Base-by-base conservation (phyloP, 2,113 vertebrate genomes). In the Epinephelus moara region DNA sequence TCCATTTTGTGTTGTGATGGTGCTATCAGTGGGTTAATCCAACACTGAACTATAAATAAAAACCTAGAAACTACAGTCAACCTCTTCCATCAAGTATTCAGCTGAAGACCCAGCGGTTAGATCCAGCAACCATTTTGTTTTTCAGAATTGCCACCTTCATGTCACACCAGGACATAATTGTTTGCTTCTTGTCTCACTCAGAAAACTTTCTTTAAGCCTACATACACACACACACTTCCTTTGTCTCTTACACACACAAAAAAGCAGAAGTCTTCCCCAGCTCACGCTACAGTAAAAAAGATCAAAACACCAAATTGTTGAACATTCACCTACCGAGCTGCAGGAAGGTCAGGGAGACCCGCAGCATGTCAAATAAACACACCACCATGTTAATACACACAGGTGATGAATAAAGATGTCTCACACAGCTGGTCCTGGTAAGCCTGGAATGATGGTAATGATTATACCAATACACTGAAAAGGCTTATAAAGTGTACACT, bases 381-480 rank as follows among this genome's bases (percentile, higher is more conserved):
- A 71, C 60, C 5, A 19, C 18, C 67, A 13, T 11, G 30, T 69
- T 47, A 6, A 64, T 21, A 4, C 18, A 68, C 69, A 33, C 12
- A 60, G 9, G 13, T 23, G 11, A 75, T 53, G 18, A 71, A 59
- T 45, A 23, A 66, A 82, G 61, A 80, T 2, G 27, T 61, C 12
- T n/a, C 17, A 4, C 42, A 55, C 25, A 19, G 21, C 62, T 76
- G 55, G 42, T 70, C 62, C 74, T 13, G 4, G 27, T 60, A 37
- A 75, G 63, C 62, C 64, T 73, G 70, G 40, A 80, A 56, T 70
- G 13, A 82, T 69, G n/a, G 19, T 45, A 40, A 67, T 49, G 18
- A 42, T 57, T 21, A 67, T 37, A 55, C n/a, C 45, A 27, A n/a
- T 63, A 13, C 18, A 68, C 40, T 70, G 17, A 75, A 68, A 50